Evolutionary conservation across 2,113 vertebrate genomes (phyloP).

Genomic region (Cnemophilus loriae): DNA sequence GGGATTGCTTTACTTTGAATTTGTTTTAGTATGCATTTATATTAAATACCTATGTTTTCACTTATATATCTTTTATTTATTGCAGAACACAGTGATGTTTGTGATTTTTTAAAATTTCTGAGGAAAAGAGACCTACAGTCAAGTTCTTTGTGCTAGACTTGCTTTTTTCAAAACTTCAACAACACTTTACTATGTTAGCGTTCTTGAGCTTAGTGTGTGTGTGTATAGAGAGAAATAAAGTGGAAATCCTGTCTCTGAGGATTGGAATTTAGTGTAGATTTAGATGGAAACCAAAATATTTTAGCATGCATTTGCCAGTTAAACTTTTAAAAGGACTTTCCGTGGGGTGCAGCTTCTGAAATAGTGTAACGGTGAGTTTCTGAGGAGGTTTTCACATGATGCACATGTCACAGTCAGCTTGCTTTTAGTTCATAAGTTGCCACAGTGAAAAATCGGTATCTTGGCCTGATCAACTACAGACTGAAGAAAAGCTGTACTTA

Average conservation of each 20-base stretch:
- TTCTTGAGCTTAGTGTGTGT: conserved; percentile 4
- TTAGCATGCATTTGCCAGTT: conserved; percentile 19
- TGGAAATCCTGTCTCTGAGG: conserved; percentile 54
- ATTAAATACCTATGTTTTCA: background rate
- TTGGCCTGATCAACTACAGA: background rate
- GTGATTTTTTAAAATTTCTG: background rate
- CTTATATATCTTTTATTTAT: background rate
- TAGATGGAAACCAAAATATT: conserved; percentile 47
- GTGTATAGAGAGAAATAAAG: conserved; percentile 61
- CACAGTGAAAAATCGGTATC: background rate
- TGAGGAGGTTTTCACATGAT: background rate
- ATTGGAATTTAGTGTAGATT: conserved; percentile 43
- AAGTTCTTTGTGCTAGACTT: background rate
- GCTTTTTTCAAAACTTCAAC: background rate
- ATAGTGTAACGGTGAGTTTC: background rate
- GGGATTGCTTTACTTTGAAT: background rate
- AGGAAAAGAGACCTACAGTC: background rate
- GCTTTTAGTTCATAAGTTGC: background rate
- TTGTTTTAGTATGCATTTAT: background rate
- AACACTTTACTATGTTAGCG: background rate
- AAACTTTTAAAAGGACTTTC: conserved; percentile 46
- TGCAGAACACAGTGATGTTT: background rate
- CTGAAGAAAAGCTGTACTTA: background rate
- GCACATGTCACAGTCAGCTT: background rate
- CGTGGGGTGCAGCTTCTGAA: background rate